Evolutionary conservation across 35 echinoderm and acorn worm species (phyloP).

Genomic region (Patiria miniata): DNA sequence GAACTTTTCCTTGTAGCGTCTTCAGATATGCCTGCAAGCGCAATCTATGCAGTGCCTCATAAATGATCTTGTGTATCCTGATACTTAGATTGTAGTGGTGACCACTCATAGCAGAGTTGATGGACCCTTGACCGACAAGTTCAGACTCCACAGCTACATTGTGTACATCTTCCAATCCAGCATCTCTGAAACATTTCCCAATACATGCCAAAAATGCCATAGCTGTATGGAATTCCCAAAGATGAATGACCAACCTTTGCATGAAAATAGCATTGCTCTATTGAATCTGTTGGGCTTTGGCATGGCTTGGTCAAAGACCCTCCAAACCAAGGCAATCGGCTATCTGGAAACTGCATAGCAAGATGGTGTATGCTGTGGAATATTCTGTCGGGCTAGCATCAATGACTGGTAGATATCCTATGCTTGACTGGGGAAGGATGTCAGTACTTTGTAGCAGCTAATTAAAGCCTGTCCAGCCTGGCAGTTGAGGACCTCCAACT

Average conservation of each 20-base stretch:
- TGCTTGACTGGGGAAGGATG: conserved; percentile 47
- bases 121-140: conserved; percentile 47
- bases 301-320: conserved; percentile 73
- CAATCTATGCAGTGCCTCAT: no score
- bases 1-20: no score
- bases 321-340: conserved; percentile 29
- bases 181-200: conserved; percentile 40
- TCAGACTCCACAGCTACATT: conserved; percentile 54
- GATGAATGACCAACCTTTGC: conserved; percentile 42
- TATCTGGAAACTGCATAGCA: conserved; percentile 43
- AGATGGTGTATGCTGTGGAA: conserved; percentile 45
- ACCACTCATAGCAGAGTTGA: conserved; percentile 61
- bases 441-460: conserved; percentile 37
- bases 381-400: conserved; percentile 60
- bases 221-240: conserved; percentile 81
- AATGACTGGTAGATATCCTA: conserved; percentile 58
- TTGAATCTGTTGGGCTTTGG: conserved; percentile 60
- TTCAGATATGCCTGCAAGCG: no score
- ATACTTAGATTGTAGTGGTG: conserved; percentile 29
- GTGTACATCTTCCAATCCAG: conserved; percentile 39
- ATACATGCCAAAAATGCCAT: conserved; percentile 64
- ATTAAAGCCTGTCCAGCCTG: conserved; percentile 56
- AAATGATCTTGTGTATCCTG: background rate
- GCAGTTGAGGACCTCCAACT: background rate
- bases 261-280: conserved; percentile 54